Evolutionary conservation across 1,140 invertebrate genomes (phyloP).

Genomic region (Zaprionus nigranus): DNA sequence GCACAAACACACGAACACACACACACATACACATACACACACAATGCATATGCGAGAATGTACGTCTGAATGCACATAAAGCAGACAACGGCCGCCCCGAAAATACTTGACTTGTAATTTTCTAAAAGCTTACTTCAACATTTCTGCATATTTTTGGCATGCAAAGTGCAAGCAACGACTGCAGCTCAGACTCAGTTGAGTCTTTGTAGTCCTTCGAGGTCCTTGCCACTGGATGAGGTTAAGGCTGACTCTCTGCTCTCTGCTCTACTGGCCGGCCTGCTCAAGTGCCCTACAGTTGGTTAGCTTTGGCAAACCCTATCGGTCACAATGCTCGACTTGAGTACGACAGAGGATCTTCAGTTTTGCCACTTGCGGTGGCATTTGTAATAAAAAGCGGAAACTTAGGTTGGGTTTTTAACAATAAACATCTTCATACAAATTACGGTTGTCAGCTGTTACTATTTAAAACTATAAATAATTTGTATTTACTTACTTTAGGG

Average conservation of each 20-base stretch:
- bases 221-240: conserved; percentile 8
- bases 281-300: conserved; percentile 30
- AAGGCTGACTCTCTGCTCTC: background rate
- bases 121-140: conserved; percentile 69
- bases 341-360: background rate
- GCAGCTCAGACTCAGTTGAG: conserved; percentile 5
- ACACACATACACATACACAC: conserved; percentile 24
- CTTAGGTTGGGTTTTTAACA: background rate
- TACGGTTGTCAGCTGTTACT: background rate
- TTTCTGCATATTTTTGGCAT: conserved; percentile 76
- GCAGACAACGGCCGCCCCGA: conserved; percentile 34
- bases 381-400: background rate
- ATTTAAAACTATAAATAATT: background rate
- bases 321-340: conserved; percentile 13
- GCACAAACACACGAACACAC: conserved; percentile 26
- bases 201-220: conserved; percentile 12
- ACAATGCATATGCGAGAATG: background rate
- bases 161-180: conserved; percentile 57
- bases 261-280: conserved; percentile 9
- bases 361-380: too few species aligned
- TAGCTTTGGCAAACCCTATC: conserved; percentile 1
- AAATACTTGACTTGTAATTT: conserved; percentile 68
- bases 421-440: background rate
- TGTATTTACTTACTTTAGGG: too few species aligned
- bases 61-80: conserved; percentile 1